These are phyloP conservation scores for Rhincodon typus DNA, from an alignment of 2,797 vertebrate species.

Conservation along the genomic window DNA sequence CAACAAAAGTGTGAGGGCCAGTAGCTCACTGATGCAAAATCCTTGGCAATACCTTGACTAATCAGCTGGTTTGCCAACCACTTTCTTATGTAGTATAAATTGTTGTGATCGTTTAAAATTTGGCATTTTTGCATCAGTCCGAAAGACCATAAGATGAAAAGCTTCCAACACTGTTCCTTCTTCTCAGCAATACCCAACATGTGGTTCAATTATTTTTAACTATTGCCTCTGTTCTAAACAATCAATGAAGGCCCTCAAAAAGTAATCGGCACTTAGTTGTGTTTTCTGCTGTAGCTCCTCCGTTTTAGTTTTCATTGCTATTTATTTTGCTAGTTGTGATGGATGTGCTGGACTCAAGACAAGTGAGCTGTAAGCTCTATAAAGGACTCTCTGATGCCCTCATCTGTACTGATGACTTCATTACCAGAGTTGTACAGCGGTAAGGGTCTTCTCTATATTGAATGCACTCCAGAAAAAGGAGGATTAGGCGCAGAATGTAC, in stretches of 20 bases:
- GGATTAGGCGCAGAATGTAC: background rate
- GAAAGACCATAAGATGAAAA: too few species aligned
- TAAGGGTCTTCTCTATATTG: constrained; percentile 46
- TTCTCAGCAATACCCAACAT: background rate
- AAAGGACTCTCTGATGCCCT: constrained; percentile 93
- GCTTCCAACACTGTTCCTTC: too few species aligned
- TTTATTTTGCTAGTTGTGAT: constrained; percentile 74
- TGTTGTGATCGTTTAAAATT: too few species aligned
- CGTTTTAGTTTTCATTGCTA: background rate
- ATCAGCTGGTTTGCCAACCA: too few species aligned
- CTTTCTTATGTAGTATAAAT: background rate
- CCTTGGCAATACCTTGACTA: too few species aligned
- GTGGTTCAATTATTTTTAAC: background rate
- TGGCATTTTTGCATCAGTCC: too few species aligned
- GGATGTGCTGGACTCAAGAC: constrained; percentile 92
- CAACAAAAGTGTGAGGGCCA: too few species aligned
- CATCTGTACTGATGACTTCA: constrained; percentile 97
- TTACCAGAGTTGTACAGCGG: constrained; percentile 97
- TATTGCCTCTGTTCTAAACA: background rate
- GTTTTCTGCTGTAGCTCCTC: background rate
- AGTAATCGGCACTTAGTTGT: background rate
- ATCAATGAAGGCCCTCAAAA: background rate
- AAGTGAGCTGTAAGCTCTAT: constrained; percentile 90
- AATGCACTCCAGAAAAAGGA: background rate
- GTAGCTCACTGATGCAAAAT: too few species aligned